phyloP scores from a whole-genome alignment of 2,797 vertebrate species.

The Varecia variegata region DNA sequence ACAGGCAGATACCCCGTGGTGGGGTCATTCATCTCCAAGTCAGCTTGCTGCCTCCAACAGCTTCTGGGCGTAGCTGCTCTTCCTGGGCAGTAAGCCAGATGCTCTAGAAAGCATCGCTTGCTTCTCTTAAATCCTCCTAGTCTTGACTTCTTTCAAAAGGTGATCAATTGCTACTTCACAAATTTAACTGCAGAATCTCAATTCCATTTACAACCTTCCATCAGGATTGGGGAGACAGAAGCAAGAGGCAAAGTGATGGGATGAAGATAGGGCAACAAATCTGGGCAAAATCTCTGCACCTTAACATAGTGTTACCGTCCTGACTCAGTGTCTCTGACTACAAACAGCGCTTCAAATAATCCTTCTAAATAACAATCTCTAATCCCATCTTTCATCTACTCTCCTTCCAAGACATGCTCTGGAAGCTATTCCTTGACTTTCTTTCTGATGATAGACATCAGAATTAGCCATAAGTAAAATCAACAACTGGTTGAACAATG shows the following conservation, averaged over 20 bases:
- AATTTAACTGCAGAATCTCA: constrained; percentile 41
- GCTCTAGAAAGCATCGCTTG: constrained; percentile 41
- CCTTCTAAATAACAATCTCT: constrained; percentile 10
- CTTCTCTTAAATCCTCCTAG: constrained; percentile 52
- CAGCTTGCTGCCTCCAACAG: constrained; percentile 46
- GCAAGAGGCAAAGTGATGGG: not conserved
- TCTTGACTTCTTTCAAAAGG: constrained; percentile 53
- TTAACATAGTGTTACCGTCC: not conserved
- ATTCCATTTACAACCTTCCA: constrained; percentile 41
- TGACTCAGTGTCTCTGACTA: not conserved
- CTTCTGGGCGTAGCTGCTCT: constrained; percentile 37
- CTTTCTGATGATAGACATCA: not conserved
- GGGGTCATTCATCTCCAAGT: constrained; percentile 47
- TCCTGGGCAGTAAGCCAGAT: constrained; percentile 45
- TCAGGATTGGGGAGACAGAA: not conserved
- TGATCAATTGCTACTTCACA: constrained; percentile 33
- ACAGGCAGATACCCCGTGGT: constrained; percentile 45
- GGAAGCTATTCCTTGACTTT: constrained; percentile 30
- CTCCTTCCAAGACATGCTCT: constrained; percentile 19
- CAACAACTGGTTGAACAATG: constrained; percentile 18
- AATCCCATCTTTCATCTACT: not conserved
- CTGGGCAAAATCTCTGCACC: not conserved
- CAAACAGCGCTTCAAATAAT: not conserved
- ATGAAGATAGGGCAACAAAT: not conserved
- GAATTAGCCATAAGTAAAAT: constrained; percentile 45